phyloP scores from a whole-genome alignment of 1,140 invertebrate species.

The Drosophila eugracilis region DNA sequence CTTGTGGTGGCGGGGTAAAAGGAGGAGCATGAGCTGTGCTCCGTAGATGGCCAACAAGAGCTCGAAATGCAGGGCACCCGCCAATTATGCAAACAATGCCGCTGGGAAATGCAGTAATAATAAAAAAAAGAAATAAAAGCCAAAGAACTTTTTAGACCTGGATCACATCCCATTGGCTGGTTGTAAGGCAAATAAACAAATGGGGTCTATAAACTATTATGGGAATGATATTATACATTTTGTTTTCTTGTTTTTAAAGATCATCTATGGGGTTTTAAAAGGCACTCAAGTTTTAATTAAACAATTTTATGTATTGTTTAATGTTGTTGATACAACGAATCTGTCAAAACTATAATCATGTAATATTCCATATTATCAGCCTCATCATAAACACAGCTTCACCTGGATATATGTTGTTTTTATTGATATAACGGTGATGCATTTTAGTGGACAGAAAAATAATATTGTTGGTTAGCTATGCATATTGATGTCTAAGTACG shows the following conservation, averaged over 20 bases:
- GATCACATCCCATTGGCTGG: no score
- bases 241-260: no score
- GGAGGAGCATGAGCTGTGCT: background rate
- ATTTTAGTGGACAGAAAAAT: constrained; percentile 41
- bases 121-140: background rate
- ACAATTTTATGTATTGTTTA: no score
- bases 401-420: constrained; percentile 11
- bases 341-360: background rate
- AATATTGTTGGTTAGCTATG: constrained; percentile 42
- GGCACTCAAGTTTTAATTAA: no score
- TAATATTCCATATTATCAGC: background rate
- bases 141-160: no score
- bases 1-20: background rate
- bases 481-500: constrained; percentile 49
- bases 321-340: no score
- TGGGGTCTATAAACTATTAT: background rate
- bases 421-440: constrained; percentile 42
- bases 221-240: background rate
- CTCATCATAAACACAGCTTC: background rate
- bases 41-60: constrained; percentile 27
- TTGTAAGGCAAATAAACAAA: no score
- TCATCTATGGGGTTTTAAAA: no score
- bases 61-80: constrained; percentile 28
- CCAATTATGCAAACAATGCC: constrained; percentile 47
- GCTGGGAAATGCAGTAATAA: background rate